Percentiles rank a stretch among this genome's conserved stretches.
Conservation (phyloP, 2,888 invertebrate species). For the Drosophila mayaguana region DNA sequence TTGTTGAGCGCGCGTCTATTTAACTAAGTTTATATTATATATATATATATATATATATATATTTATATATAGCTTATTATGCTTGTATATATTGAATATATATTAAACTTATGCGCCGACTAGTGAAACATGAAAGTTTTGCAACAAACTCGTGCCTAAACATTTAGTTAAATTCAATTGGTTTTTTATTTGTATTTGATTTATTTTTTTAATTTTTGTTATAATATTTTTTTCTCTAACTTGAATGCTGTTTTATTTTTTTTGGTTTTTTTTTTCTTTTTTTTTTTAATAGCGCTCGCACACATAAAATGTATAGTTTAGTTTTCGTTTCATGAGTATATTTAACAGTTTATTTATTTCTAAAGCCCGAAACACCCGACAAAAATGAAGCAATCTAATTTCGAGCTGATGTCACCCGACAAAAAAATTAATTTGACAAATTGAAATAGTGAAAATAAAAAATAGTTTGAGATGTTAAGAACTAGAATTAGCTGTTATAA, state of each 20-base stretch:
- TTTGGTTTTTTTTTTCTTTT: neutral
- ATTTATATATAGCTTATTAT: no score
- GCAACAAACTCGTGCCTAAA: conserved; percentile 64
- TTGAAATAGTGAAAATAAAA: neutral
- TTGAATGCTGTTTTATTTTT: conserved; percentile 13
- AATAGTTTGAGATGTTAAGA: neutral
- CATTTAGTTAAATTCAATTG: conserved; percentile 65
- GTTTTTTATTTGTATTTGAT: conserved; percentile 28
- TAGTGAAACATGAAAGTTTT: conserved; percentile 63
- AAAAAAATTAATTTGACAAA: neutral
- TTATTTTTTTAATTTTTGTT: conserved; percentile 1
- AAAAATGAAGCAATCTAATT: conserved; percentile 6
- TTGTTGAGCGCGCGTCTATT: conserved; percentile 42
- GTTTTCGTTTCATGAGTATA: conserved; percentile 47
- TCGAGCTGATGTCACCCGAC: neutral
- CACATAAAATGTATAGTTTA: conserved; percentile 21
- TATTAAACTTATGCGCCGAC: conserved; percentile 32
- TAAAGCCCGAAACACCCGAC: conserved; percentile 31
- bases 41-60: conserved; percentile 6
- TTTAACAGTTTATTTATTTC: conserved; percentile 38
- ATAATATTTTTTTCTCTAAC: conserved; percentile 1
- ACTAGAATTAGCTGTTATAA: conserved; percentile 2
- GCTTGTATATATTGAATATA: conserved; percentile 23
- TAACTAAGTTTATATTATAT: conserved; percentile 23
- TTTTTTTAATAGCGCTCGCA: conserved; percentile 11